These are phyloP conservation scores for Steinernema carpocapsae DNA, from an alignment of 2,888 invertebrate species.

Conservation along the genomic window DNA sequence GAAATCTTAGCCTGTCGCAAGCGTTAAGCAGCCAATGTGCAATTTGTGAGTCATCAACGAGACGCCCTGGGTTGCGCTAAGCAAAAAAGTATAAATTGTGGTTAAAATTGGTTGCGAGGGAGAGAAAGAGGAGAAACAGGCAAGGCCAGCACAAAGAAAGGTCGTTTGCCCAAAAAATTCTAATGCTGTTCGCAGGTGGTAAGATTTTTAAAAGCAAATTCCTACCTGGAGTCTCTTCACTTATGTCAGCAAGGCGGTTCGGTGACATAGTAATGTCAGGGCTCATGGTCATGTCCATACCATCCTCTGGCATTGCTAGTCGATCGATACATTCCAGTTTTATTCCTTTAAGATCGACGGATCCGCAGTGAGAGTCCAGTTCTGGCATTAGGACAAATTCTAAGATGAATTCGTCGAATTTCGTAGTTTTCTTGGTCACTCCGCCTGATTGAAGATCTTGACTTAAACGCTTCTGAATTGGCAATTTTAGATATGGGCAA, in stretches of 20 bases:
- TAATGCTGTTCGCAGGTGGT: neutral
- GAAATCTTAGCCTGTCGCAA: too few species aligned
- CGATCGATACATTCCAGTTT: slow-evolving; percentile 1
- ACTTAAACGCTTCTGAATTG: neutral
- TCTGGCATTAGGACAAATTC: slow-evolving; percentile 25
- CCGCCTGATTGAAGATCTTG: slow-evolving; percentile 15
- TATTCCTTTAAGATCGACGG: neutral
- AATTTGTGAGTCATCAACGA: too few species aligned
- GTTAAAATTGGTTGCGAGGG: neutral
- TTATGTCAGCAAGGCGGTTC: neutral
- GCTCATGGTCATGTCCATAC: neutral
- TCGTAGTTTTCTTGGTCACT: neutral
- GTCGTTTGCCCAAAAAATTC: neutral
- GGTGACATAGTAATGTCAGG: neutral
- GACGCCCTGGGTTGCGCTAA: too few species aligned
- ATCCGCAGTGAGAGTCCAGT: neutral
- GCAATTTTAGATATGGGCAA: neutral
- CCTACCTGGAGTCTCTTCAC: slow-evolving; percentile 12
- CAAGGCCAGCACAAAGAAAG: slow-evolving; percentile 6
- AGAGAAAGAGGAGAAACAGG: neutral
- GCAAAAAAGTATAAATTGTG: too few species aligned
- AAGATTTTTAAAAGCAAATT: too few species aligned
- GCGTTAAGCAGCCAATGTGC: too few species aligned
- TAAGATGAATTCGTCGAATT: slow-evolving; percentile 17
- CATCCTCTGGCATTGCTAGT: neutral